Evolutionary conservation across 2,797 vertebrate species (phyloP).

Genomic region (Gallinago nigripennis): DNA sequence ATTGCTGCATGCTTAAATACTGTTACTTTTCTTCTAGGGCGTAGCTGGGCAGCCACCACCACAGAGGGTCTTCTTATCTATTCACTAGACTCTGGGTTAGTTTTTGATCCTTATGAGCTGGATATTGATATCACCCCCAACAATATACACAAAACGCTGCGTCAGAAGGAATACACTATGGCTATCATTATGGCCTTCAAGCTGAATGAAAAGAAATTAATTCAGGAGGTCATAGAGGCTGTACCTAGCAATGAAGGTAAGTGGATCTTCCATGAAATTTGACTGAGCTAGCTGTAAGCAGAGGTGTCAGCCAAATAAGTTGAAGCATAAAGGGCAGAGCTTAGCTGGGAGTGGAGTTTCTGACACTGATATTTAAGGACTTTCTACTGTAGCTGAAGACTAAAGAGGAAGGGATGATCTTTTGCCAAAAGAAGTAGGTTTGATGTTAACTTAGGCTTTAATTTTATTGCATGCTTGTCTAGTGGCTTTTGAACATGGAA

Average conservation of each 20-base stretch:
- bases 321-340: not conserved
- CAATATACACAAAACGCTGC: slow-evolving; percentile 82
- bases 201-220: slow-evolving; percentile 88
- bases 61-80: slow-evolving; percentile 95
- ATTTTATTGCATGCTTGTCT: not conserved
- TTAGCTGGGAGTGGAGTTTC: accelerated
- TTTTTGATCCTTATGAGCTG: slow-evolving; percentile 95
- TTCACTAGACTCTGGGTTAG: slow-evolving; percentile 87
- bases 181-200: slow-evolving; percentile 91
- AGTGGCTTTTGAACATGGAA: not conserved
- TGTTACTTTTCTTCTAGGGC: slow-evolving; percentile 75
- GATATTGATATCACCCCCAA: slow-evolving; percentile 91
- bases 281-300: not conserved
- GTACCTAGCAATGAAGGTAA: slow-evolving; percentile 87
- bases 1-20: not conserved
- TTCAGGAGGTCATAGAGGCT: slow-evolving; percentile 87
- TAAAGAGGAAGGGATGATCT: not conserved
- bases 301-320: not conserved
- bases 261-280: not conserved
- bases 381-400: not conserved
- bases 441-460: not conserved
- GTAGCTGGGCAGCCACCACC: slow-evolving; percentile 92
- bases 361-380: not conserved
- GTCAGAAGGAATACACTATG: slow-evolving; percentile 79
- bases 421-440: not conserved